A percentile compares a stretch with the other conserved stretches of the same genome.
Conservation (phyloP, 2,888 invertebrate genomes). For the Drosophila bunnanda region DNA sequence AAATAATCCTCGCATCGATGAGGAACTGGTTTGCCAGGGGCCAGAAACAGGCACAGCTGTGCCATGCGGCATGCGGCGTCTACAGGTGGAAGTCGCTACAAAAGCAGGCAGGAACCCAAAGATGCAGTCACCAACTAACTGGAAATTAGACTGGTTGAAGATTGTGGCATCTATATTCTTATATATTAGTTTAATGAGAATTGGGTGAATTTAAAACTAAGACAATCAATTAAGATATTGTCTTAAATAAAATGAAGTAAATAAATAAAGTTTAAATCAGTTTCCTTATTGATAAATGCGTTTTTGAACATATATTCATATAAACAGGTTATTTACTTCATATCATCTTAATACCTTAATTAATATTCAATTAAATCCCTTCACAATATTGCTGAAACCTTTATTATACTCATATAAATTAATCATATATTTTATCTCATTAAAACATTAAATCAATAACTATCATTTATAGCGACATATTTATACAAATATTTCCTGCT, state of each 20-base stretch:
- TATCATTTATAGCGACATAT: constrained; percentile 8
- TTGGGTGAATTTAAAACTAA: no score
- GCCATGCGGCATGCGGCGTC: constrained; percentile 30
- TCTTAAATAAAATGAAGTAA: no score
- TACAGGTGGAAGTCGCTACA: constrained; percentile 45
- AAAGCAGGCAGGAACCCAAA: constrained; percentile 4
- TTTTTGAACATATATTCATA: background rate
- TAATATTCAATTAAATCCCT: background rate
- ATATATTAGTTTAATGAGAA: background rate
- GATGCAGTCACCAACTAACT: background rate
- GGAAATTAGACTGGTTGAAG: background rate
- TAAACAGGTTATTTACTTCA: background rate
- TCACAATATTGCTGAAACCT: background rate
- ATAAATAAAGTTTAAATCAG: background rate
- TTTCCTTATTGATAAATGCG: background rate
- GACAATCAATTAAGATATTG: no score
- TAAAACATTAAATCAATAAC: background rate
- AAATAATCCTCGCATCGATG: constrained; percentile 36
- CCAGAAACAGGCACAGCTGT: constrained; percentile 54
- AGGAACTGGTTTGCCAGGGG: constrained; percentile 35
- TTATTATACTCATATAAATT: background rate
- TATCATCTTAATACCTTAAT: background rate
- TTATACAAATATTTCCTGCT: background rate
- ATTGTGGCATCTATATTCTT: background rate
- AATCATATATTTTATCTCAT: background rate